These are phyloP conservation scores for Entomyzon cyanotis DNA, from an alignment of 2,113 vertebrate species.

Conservation along the genomic window DNA sequence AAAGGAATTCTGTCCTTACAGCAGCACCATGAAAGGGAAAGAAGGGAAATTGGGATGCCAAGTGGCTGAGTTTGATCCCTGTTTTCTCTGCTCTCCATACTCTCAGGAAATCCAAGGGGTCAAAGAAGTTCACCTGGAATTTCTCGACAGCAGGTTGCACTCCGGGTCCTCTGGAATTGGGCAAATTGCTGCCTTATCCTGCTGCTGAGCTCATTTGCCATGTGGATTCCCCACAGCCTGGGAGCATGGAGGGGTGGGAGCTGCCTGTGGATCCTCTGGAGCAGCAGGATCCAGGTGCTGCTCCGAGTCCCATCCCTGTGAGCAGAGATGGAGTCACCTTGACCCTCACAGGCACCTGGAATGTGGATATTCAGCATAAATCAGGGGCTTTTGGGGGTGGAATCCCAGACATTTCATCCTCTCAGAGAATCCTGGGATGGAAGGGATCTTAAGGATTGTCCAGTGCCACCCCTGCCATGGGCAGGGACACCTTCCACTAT, in stretches of 20 bases:
- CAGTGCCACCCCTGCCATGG: fast-evolving
- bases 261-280: background rate
- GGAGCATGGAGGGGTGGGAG: background rate
- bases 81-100: background rate
- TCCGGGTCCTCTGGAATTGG: fast-evolving
- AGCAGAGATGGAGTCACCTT: fast-evolving
- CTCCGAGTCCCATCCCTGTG: background rate
- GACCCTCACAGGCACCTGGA: fast-evolving
- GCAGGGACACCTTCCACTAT: background rate
- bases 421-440: background rate
- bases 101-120: background rate
- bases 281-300: background rate
- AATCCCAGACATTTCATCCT: background rate
- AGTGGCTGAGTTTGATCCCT: background rate
- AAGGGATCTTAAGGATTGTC: background rate
- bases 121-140: background rate
- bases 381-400: background rate
- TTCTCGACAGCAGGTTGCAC: background rate
- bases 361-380: background rate
- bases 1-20: background rate
- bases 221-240: background rate
- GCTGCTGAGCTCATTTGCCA: too few relatives aligned
- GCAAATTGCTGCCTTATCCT: background rate
- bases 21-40: too few relatives aligned
- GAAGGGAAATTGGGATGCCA: background rate